Evolutionary conservation across 2,797 vertebrate genomes (phyloP).

Genomic region (Arremon brunneinucha): DNA sequence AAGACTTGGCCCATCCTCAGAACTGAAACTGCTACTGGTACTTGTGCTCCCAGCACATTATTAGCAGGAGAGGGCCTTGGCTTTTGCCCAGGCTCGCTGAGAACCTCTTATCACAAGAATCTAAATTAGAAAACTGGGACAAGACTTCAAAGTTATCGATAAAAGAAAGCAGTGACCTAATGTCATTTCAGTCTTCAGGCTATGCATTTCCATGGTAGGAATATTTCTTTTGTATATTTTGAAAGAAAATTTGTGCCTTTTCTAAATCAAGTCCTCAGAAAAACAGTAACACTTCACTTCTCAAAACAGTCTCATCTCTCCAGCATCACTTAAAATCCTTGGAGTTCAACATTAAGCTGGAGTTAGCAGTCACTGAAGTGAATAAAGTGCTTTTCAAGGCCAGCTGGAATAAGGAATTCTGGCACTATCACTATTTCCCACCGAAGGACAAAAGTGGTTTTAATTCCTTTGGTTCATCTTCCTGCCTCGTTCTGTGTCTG

Average conservation of each 20-base stretch:
- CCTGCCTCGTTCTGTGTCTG: background rate
- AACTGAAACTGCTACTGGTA: background rate
- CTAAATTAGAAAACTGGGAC: constrained; percentile 52
- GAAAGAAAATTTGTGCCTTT: background rate
- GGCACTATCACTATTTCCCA: background rate
- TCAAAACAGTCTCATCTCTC: background rate
- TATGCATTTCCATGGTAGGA: background rate
- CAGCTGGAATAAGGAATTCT: background rate
- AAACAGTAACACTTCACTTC: background rate
- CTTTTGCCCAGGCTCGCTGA: background rate
- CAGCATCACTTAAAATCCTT: background rate
- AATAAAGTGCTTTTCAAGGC: background rate
- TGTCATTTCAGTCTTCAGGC: constrained; percentile 9
- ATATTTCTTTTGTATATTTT: background rate
- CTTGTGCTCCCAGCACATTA: background rate
- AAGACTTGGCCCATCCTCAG: background rate
- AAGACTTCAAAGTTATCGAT: constrained; percentile 54
- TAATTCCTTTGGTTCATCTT: background rate
- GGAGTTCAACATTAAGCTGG: background rate
- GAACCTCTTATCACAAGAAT: constrained; percentile 35
- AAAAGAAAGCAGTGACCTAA: constrained; percentile 50
- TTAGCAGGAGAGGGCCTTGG: background rate
- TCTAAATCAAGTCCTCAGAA: background rate
- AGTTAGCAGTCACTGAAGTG: background rate
- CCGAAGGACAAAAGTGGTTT: background rate